phyloP scores from a whole-genome alignment of 2,113 vertebrate species.

The Epinephelus fuscoguttatus region DNA sequence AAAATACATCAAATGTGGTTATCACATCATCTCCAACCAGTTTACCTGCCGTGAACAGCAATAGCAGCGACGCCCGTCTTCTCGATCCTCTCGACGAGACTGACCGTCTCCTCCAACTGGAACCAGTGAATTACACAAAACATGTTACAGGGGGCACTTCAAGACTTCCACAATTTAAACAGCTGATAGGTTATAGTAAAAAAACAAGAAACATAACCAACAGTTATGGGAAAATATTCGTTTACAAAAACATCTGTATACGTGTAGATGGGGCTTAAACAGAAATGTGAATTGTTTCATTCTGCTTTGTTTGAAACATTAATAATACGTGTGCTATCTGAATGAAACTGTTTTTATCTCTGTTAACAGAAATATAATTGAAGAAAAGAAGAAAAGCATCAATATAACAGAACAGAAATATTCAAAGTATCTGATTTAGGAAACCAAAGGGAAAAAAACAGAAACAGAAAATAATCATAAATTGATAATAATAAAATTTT shows the following conservation, averaged over 20 bases:
- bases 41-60: constrained; percentile 96
- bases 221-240: too few species aligned
- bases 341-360: too few species aligned
- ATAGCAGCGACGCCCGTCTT: constrained; percentile 93
- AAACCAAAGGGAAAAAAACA: background rate
- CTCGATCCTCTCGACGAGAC: constrained; percentile 92
- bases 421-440: too few species aligned
- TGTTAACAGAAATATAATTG: too few species aligned
- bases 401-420: too few species aligned
- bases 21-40: background rate
- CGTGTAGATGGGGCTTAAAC: too few species aligned
- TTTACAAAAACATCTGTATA: too few species aligned
- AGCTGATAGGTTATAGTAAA: background rate
- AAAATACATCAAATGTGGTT: too few species aligned
- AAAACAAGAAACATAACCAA: background rate
- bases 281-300: too few species aligned
- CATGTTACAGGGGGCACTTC: background rate
- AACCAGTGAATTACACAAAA: constrained; percentile 4
- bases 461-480: background rate
- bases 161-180: background rate
- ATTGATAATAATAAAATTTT: background rate
- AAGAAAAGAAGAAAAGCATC: too few species aligned
- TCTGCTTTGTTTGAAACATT: too few species aligned
- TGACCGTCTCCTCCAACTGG: constrained; percentile 92
- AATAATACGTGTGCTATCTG: too few species aligned